phyloP scores from a whole-genome alignment of 2,113 vertebrate genomes.

The Gasterosteus aculeatus region DNA sequence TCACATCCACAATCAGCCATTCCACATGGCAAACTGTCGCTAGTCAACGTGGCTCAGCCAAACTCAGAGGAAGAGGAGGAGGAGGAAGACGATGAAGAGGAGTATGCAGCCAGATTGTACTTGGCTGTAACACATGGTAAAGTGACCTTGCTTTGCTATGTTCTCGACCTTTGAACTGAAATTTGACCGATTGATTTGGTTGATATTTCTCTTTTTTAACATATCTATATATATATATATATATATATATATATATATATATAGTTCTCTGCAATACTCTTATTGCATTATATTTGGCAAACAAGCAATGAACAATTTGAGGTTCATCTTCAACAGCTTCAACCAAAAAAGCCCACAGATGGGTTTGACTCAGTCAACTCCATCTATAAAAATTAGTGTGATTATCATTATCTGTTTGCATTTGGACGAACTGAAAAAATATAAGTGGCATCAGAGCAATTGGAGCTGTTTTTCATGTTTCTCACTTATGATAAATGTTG shows the following conservation, averaged over 20 bases:
- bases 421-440: neutral
- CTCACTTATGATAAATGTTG: slow-evolving; percentile 3
- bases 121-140: slow-evolving; percentile 74
- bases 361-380: neutral
- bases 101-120: slow-evolving; percentile 69
- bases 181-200: neutral
- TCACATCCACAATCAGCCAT: slow-evolving; percentile 66
- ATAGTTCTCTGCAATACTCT: too few relatives aligned
- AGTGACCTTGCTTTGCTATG: slow-evolving; percentile 16
- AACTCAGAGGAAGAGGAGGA: slow-evolving; percentile 61
- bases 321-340: neutral
- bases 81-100: slow-evolving; percentile 56
- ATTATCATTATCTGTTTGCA: neutral
- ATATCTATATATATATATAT: too few relatives aligned
- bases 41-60: slow-evolving; percentile 57
- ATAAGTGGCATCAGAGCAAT: neutral
- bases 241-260: too few relatives aligned
- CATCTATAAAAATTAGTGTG: neutral
- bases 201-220: neutral
- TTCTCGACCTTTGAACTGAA: neutral
- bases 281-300: neutral
- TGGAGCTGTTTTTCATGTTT: slow-evolving; percentile 11
- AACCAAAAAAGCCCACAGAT: neutral
- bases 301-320: neutral
- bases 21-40: slow-evolving; percentile 66